These are phyloP conservation scores for Pelodytes ibericus DNA, from an alignment of 2,797 vertebrate genomes.

Conservation along the genomic window DNA sequence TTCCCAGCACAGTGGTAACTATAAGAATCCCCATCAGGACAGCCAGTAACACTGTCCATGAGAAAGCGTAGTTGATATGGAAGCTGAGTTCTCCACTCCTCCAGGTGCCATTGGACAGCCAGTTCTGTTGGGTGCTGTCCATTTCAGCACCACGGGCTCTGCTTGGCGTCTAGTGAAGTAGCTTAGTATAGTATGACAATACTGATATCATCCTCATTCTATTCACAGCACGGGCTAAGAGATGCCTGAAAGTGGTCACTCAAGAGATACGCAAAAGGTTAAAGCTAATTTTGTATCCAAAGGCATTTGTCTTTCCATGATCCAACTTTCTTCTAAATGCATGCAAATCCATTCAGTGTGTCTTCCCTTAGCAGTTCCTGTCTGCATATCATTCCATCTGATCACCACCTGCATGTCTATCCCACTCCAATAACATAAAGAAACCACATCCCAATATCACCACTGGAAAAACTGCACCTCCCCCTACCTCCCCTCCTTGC, in stretches of 20 bases:
- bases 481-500: constrained; percentile 8
- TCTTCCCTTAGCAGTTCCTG: constrained; percentile 17
- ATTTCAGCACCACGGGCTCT: constrained; percentile 53
- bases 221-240: not conserved
- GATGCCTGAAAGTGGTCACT: not conserved
- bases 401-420: constrained; percentile 23
- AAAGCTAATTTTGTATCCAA: constrained; percentile 19
- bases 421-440: constrained; percentile 25
- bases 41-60: constrained; percentile 67
- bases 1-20: constrained; percentile 72
- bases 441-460: constrained; percentile 34
- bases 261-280: not conserved
- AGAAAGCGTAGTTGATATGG: constrained; percentile 62
- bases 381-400: constrained; percentile 12
- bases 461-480: constrained; percentile 28
- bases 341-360: not conserved
- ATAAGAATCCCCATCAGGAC: constrained; percentile 74
- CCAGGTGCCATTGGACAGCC: constrained; percentile 65
- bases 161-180: not conserved
- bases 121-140: constrained; percentile 64
- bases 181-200: constrained; percentile 19
- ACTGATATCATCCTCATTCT: constrained; percentile 8
- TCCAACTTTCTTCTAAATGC: not conserved
- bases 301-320: constrained; percentile 23
- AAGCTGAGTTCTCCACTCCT: constrained; percentile 50